Conservation (phyloP, 30 jellyfish, hydroid and myxozoan genomes). For the Chrysaora quinquecirrha region DNA sequence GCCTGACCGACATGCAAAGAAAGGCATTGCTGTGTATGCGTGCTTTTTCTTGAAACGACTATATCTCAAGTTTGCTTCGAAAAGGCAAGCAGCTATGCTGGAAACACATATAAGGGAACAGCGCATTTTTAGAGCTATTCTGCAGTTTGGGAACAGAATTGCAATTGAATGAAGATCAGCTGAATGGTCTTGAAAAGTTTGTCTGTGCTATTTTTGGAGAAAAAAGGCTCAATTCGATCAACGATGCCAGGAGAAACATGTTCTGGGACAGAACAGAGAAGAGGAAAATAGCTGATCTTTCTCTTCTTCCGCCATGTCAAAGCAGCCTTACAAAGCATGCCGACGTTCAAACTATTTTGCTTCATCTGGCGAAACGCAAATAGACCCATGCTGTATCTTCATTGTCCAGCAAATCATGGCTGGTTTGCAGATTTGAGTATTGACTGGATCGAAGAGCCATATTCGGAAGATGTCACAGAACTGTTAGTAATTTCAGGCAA, state of each 20-base stretch:
- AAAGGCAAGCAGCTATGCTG: constrained; percentile 72
- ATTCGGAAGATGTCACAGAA: constrained; percentile 4
- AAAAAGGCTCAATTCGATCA: constrained; percentile 30
- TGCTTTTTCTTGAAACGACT: constrained; percentile 43
- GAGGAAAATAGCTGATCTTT: constrained; percentile 22
- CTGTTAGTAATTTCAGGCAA: constrained; percentile 36
- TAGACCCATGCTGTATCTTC: constrained; percentile 37
- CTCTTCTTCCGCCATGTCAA: constrained; percentile 46
- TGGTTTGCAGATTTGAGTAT: constrained; percentile 50
- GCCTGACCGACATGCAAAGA: constrained; percentile 10
- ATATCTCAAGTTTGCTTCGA: constrained; percentile 56
- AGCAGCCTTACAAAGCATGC: background rate
- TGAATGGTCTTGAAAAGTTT: constrained; percentile 17
- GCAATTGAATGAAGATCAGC: constrained; percentile 34
- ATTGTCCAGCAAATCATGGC: constrained; percentile 43
- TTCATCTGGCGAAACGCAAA: constrained; percentile 41
- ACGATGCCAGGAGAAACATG: constrained; percentile 33
- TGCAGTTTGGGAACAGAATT: constrained; percentile 48
- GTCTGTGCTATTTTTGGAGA: constrained; percentile 13
- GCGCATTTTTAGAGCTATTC: constrained; percentile 29
- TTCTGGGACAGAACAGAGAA: constrained; percentile 53
- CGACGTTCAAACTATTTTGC: constrained; percentile 43
- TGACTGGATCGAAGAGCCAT: constrained; percentile 7
- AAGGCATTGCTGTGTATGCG: constrained; percentile 5
- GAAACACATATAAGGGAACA: constrained; percentile 42